These are phyloP conservation scores for Masticophis lateralis DNA, from an alignment of 2,797 vertebrate genomes.

Conservation along the genomic window DNA sequence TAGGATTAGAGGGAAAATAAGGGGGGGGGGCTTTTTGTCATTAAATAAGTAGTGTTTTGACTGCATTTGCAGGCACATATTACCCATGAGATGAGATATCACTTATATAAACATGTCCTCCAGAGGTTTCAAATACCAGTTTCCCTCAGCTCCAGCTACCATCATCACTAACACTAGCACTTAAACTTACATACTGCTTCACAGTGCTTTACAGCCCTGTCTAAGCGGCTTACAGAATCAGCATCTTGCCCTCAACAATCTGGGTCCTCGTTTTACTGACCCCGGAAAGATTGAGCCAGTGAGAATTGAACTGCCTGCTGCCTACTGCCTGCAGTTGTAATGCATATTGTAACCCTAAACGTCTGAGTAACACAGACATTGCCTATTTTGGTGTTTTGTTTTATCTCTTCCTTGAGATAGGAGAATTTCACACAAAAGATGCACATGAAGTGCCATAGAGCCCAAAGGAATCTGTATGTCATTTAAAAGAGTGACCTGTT, in stretches of 20 bases:
- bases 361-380: not conserved
- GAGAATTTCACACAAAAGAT: not conserved
- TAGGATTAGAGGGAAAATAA: not conserved
- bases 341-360: not conserved
- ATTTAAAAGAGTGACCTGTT: not conserved
- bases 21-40: not conserved
- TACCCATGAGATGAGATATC: not conserved
- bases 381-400: not conserved
- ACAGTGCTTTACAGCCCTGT: not conserved
- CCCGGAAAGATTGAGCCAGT: no score
- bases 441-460: not conserved
- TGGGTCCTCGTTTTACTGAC: not conserved
- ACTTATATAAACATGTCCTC: not conserved
- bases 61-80: not conserved
- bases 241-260: not conserved
- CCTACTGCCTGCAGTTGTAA: not conserved
- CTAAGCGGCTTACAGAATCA: not conserved
- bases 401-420: not conserved
- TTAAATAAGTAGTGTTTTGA: not conserved
- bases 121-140: not conserved
- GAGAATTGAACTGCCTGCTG: no score
- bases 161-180: not conserved
- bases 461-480: not conserved
- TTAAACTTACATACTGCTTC: not conserved
- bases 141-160: not conserved